Evolutionary conservation across 2,888 invertebrate genomes (phyloP).

Genomic region (Lasioglossum villosulum): DNA sequence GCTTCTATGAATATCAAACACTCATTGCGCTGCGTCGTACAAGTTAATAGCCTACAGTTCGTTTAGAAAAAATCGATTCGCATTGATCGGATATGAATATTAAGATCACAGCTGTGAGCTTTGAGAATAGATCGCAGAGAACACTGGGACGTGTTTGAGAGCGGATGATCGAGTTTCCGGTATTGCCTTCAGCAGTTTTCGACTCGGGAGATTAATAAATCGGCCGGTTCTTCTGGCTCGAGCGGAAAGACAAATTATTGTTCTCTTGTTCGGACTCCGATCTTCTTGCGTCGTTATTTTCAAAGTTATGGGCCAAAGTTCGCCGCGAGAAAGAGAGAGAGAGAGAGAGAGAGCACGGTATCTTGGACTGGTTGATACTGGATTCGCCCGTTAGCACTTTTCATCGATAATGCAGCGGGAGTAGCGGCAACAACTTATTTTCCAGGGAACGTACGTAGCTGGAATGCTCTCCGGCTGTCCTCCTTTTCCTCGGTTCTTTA

Average conservation of each 20-base stretch:
- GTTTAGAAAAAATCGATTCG: neutral
- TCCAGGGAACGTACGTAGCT: neutral
- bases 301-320: constrained; percentile 32
- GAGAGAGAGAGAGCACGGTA: constrained; percentile 11
- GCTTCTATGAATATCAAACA: too few species aligned
- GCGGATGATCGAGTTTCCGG: neutral
- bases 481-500: neutral
- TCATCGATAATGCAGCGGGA: constrained; percentile 37
- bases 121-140: neutral
- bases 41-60: neutral
- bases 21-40: neutral
- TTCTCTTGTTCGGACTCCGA: neutral
- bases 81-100: neutral
- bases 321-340: neutral
- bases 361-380: constrained; percentile 13
- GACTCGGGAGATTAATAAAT: neutral
- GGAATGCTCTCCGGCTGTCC: neutral
- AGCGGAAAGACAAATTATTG: constrained; percentile 18
- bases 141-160: neutral
- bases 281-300: constrained; percentile 22
- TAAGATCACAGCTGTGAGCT: constrained; percentile 16
- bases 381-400: constrained; percentile 26
- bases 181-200: neutral
- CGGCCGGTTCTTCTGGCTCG: neutral
- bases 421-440: constrained; percentile 37